Conservation (phyloP, 2,888 invertebrate species). For the Pantelozetes paolii region DNA sequence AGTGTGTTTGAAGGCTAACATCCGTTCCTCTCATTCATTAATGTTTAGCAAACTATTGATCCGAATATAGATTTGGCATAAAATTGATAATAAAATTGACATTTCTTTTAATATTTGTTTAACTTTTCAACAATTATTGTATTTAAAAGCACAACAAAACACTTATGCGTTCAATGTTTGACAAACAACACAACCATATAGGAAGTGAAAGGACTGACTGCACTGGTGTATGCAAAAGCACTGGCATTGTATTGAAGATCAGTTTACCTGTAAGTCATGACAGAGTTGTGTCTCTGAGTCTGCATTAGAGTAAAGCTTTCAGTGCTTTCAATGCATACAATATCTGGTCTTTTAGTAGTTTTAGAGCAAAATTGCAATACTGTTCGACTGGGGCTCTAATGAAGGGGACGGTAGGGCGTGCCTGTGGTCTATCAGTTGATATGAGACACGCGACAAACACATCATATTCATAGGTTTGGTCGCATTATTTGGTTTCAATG, state of each 20-base stretch:
- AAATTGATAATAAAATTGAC: too few relatives aligned
- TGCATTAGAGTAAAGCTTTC: slow-evolving; percentile 25
- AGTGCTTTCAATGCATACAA: slow-evolving; percentile 19
- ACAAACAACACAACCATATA: slow-evolving; percentile 23
- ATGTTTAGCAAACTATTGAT: not conserved
- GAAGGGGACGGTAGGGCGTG: slow-evolving; percentile 37
- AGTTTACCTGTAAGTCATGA: slow-evolving; percentile 31
- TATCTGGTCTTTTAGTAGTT: slow-evolving; percentile 10
- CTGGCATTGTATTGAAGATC: slow-evolving; percentile 17
- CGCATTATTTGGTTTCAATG: slow-evolving; percentile 37
- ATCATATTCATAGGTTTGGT: slow-evolving; percentile 37
- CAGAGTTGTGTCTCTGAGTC: slow-evolving; percentile 15
- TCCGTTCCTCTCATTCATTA: not conserved
- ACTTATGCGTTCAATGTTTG: not conserved
- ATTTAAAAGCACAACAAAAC: not conserved
- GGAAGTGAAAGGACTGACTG: not conserved
- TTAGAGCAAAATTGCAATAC: slow-evolving; percentile 36
- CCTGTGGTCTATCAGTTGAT: slow-evolving; percentile 36
- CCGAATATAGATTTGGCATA: not conserved
- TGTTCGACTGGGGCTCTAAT: slow-evolving; percentile 29
- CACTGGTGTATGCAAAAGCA: not conserved
- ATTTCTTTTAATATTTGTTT: too few relatives aligned
- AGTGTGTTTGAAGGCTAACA: slow-evolving; percentile 8
- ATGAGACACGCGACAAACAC: slow-evolving; percentile 35
- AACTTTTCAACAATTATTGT: not conserved